These are phyloP conservation scores for Eristalis pertinax DNA, from an alignment of 2,888 invertebrate genomes.

Conservation along the genomic window DNA sequence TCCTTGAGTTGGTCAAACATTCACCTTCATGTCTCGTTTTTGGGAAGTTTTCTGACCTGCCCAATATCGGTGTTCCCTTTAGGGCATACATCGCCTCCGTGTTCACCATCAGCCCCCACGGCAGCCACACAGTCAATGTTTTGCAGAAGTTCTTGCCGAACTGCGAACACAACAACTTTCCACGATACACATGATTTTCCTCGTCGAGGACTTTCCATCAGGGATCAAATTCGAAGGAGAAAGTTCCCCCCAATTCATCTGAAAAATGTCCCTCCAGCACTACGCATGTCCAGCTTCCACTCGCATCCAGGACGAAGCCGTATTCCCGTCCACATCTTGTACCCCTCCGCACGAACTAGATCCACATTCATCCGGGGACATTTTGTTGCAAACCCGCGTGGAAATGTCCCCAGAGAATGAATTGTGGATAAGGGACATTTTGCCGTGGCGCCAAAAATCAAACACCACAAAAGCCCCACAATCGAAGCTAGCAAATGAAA, in stretches of 20 bases:
- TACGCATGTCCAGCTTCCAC: constrained; percentile 54
- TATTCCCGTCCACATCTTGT: background rate
- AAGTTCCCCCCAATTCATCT: background rate
- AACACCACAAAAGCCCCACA: constrained; percentile 42
- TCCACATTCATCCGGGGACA: constrained; percentile 20
- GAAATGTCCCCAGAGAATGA: constrained; percentile 35
- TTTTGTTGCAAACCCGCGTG: background rate
- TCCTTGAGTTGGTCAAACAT: background rate
- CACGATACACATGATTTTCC: constrained; percentile 14
- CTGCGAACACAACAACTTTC: constrained; percentile 3
- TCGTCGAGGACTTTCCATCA: no score
- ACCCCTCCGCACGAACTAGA: background rate
- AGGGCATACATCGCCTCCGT: background rate
- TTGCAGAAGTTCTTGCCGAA: background rate
- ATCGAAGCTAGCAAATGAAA: constrained; percentile 31
- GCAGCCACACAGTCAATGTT: background rate
- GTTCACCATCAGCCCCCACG: background rate
- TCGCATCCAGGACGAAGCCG: background rate
- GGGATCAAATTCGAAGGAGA: background rate
- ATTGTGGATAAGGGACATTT: constrained; percentile 55
- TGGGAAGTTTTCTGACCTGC: background rate
- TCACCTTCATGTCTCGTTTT: background rate
- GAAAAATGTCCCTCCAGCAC: background rate
- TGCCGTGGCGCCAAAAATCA: constrained; percentile 66
- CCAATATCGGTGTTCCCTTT: background rate